Evolutionary conservation across 2,797 vertebrate species (phyloP), one percentile per base, ranked within the genome.

Genomic region (Ispidina lecontei): DNA sequence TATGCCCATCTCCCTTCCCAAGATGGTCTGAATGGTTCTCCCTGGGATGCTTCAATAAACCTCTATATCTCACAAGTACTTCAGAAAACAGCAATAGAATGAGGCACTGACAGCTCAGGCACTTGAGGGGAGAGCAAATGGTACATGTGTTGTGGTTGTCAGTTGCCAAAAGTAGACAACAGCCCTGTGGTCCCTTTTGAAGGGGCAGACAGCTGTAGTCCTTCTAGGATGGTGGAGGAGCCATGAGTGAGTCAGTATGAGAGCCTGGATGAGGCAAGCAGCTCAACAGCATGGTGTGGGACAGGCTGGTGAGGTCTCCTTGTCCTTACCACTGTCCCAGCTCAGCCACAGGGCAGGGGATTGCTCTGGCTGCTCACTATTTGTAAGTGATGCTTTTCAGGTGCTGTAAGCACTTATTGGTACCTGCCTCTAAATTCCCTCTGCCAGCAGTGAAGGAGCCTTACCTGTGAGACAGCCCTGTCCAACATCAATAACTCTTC

Each of bases 311-410:
- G 70, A 71, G 67, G 19, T 65, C 25, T 80, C 18, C 6, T 28
- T 5, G 9, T 43, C 37, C 41, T 11, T 20, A 29, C 17, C 3
- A 4, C 41, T 41, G 21, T 6, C 41, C 18, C 28, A 68, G 59
- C 47, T 9, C 52, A 73, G 47, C 18, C 5, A 1, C 0, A 12
- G 35, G 46, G 19, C 43, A 58, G 1, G 0, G 17, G 22, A 9
- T n/a, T 77, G 58, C 10, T 47, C 54, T 11, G 31, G 31, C 39
- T 65, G n/a, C 37, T 87, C 39, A 3, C 33, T 62, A 0, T 29
- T 58, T 41, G 23, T 23, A 31, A 70, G 47, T 12, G 52, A 56
- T n/a, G 18, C 5, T 31, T 74, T 81, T 39, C 0, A 6, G 67
- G 28, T 31, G 18, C 69, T 33, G 19, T 15, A 67, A 77, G 68